Evolutionary conservation across 2,797 vertebrate species (phyloP), one percentile per base, ranked within the genome.

Genomic region (Melanotaenia maccullochi): DNA sequence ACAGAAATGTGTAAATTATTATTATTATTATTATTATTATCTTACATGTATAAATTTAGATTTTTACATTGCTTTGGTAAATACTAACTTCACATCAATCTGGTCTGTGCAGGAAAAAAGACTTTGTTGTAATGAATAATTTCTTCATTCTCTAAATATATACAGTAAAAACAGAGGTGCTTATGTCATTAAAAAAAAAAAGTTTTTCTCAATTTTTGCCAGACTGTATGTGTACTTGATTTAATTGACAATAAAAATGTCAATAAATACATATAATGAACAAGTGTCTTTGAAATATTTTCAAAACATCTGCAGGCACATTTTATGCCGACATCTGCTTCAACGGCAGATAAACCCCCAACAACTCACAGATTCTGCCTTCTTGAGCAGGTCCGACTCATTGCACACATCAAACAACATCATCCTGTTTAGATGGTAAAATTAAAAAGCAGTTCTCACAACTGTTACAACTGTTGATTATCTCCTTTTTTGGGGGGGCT

Each of bases 341-440:
- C 73, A 59, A 73, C 62, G 63, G 71, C 13, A 71, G 62, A 59
- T 68, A 87, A 86, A 85, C 71, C 84, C 64, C 75, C 78, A 74
- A 79, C 68, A 68, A 49, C 78, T 63, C 74, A 16, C 65, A 80
- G 71, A 85, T 30, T 75, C 71, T 80, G 74, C 83, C 78, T 84
- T 85, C 79, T 86, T 84, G 81, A 85, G 75, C 63, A 82, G 76
- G 81, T 83, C 76, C 68, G 73, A 88, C 84, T 90, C 85, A 87
- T 89, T 87, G 83, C 88, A 86, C 87, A 89, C 86, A 89, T 89
- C 84, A 91, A 70, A 85, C 80, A 76, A 55, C 78, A 89, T 78
- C 73, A 87, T 86, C 65, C 66, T 65, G 61, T 85, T 76, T 25
- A 59, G 78, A 86, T 73, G 68, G 77, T 65, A 35, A 68, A 75